Evolutionary conservation across 2,888 invertebrate species (phyloP).

Genomic region (Lobophora halterata): DNA sequence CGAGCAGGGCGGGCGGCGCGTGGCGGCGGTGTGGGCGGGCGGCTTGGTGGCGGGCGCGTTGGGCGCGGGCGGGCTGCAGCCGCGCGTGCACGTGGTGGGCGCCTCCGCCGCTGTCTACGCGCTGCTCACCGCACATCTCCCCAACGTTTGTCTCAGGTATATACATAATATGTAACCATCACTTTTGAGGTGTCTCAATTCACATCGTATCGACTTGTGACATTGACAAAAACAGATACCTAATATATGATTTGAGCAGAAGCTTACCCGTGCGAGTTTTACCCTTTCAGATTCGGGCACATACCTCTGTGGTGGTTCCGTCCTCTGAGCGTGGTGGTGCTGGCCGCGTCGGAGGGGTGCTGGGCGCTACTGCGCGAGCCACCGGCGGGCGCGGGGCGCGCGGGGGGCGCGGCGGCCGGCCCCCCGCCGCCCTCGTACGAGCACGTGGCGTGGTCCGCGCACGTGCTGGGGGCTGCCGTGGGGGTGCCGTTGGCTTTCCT

Average conservation of each 20-base stretch:
- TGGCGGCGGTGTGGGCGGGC: conserved; percentile 85
- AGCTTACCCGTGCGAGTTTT: too few relatives aligned
- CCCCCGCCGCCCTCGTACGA: conserved; percentile 32
- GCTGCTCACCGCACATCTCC: conserved; percentile 91
- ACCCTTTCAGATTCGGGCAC: conserved; percentile 54
- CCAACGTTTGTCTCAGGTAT: conserved; percentile 86
- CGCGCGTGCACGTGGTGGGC: conserved; percentile 89
- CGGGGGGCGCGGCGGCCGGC: conserved; percentile 27
- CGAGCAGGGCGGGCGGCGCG: conserved; percentile 88
- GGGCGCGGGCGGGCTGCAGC: conserved; percentile 87
- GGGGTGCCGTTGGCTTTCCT: conserved; percentile 84
- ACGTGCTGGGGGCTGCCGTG: conserved; percentile 84
- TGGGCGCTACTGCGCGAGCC: conserved; percentile 59
- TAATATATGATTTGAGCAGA: too few relatives aligned
- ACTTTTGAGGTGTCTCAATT: too few relatives aligned
- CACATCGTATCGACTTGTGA: too few relatives aligned
- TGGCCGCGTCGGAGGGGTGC: conserved; percentile 82
- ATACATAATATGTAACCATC: neutral
- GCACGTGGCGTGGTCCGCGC: conserved; percentile 85
- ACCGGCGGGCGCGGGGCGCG: conserved; percentile 22
- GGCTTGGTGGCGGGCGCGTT: conserved; percentile 89
- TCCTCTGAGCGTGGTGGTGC: conserved; percentile 81
- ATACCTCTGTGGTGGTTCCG: conserved; percentile 78
- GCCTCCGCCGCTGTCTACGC: conserved; percentile 96
- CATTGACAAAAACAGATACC: too few relatives aligned